phyloP scores from a whole-genome alignment of 2,113 vertebrate genomes.

The Tetrax tetrax region DNA sequence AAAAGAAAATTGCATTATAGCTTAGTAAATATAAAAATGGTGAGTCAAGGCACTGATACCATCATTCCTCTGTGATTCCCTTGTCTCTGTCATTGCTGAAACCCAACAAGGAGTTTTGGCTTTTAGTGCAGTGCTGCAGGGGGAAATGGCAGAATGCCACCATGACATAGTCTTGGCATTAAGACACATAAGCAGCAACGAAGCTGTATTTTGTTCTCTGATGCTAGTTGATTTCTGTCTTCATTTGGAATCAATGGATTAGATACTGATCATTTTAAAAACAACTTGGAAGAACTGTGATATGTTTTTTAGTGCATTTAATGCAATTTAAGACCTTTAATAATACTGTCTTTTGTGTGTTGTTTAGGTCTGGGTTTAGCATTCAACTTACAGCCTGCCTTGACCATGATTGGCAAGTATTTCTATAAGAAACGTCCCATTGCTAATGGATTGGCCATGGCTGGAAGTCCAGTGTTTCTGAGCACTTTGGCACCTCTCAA shows the following conservation, averaged over 20 bases:
- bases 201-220: not conserved
- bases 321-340: too few relatives aligned
- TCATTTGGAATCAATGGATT: not conserved
- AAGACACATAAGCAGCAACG: not conserved
- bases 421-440: constrained; percentile 93
- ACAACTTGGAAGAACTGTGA: not conserved
- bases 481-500: constrained; percentile 95
- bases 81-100: not conserved
- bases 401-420: constrained; percentile 97
- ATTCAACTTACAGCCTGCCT: constrained; percentile 95
- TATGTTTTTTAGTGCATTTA: not conserved
- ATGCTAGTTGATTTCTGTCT: not conserved
- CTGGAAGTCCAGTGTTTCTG: constrained; percentile 96
- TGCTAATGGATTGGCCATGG: constrained; percentile 95
- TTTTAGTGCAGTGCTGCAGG: not conserved
- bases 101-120: not conserved
- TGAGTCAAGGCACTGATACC: not conserved
- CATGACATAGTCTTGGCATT: not conserved
- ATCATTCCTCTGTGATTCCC: not conserved
- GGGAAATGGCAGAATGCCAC: not conserved
- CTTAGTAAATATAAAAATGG: constrained; percentile 35
- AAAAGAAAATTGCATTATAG: not conserved
- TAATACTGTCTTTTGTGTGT: constrained; percentile 52
- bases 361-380: constrained; percentile 91
- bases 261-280: not conserved